Evolutionary conservation across 1,140 invertebrate species (phyloP).

Genomic region (Drosophila orena): DNA sequence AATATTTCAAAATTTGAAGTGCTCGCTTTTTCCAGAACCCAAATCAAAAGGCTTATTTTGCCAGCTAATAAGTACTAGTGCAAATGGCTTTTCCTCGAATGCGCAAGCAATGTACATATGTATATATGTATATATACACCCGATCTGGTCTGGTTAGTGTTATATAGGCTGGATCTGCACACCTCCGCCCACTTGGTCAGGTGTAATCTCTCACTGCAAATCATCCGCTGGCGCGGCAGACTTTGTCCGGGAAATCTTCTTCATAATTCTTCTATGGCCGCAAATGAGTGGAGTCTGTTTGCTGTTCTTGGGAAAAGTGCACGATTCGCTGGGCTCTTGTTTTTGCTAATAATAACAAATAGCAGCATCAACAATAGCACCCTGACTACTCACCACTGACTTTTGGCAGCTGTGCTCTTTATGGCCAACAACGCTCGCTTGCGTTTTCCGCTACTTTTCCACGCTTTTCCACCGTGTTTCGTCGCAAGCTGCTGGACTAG

Average conservation of each 20-base stretch:
- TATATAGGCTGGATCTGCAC: conserved; percentile 4
- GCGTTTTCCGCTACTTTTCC: not conserved
- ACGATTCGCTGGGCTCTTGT: conserved; percentile 46
- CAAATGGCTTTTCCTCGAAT: conserved; percentile 1
- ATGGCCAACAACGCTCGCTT: conserved; percentile 40
- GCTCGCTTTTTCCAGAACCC: not conserved
- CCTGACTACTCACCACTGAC: conserved; percentile 8
- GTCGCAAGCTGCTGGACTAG: conserved; percentile 28
- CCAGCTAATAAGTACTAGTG: not conserved
- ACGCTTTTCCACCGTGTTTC: not conserved
- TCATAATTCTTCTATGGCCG: conserved; percentile 59
- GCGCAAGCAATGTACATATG: not conserved
- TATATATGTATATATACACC: not conserved
- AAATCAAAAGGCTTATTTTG: not conserved
- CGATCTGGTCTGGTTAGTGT: conserved; percentile 61
- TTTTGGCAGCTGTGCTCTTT: conserved; percentile 56
- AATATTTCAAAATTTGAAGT: no score
- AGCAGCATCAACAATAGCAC: conserved; percentile 25
- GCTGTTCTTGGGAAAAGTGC: conserved; percentile 74
- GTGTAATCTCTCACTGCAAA: conserved; percentile 72
- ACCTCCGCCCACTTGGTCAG: conserved; percentile 38
- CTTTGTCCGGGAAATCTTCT: conserved; percentile 54
- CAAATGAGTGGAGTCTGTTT: conserved; percentile 45
- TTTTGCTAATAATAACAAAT: conserved; percentile 77
- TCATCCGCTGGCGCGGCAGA: conserved; percentile 54